Base-by-base conservation (phyloP, 1,140 invertebrate genomes). In the Apis cerana region DNA sequence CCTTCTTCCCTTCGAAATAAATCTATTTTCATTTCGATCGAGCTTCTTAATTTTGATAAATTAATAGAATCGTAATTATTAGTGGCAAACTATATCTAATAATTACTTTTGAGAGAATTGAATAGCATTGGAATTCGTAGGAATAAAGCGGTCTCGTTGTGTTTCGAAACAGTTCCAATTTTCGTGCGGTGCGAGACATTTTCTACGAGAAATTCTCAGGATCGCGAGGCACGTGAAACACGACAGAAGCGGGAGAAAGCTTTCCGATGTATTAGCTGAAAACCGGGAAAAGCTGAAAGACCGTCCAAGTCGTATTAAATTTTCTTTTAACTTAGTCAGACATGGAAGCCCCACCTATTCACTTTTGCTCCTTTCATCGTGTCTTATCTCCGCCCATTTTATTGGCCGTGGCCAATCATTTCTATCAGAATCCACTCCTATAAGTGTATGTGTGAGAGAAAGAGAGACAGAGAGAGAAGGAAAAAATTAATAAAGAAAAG, bases 261-360 rank as follows among this genome's bases (percentile, higher is more conserved):
- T 62, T 62, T 62, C n/a, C 59, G 17, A 64, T 33, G 62, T 64
- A 64, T 27, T 15, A 19, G 62, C 23, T 62, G 1, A 62, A 62
- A 61, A 43, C n/a, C 59, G 15, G 9, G 15, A 2, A 15, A 27
- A 27, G 23, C 17, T 27, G 62, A 8, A 64, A 33, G 23, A 19
- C 62, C 62, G 62, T 64, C 23, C 62, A 17, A 64, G 62, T 64
- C 27, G 27, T 64, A 64, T 64, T 64, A 64, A 64, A 64, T 64
- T 64, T 64, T 17, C 17, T 27, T 64, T 33, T 64, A 33, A 64
- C 62, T 15, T 64, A 64, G 27, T 64, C 62, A 64, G 27, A 15
- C 62, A 27, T 27, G 62, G 62, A 64, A 64, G 62, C 62, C 62
- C 15, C 23, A 17, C 23, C 62, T 33, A 64, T 64, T 64, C 62